Evolutionary conservation across 2,113 vertebrate species (phyloP).

Genomic region (Globicephala melas): DNA sequence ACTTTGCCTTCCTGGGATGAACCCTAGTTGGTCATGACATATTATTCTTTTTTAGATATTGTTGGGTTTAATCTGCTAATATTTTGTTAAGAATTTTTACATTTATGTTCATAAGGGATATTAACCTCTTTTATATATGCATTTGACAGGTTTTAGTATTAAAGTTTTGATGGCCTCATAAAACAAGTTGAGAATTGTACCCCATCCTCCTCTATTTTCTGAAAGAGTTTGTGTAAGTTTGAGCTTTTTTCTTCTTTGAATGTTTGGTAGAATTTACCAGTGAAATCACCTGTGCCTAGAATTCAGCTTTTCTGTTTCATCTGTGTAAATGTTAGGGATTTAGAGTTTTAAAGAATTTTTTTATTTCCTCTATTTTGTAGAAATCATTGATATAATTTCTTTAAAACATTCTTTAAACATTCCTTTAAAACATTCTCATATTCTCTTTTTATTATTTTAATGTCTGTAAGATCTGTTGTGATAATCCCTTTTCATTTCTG

Average conservation of each 20-base stretch:
- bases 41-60: background rate
- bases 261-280: background rate
- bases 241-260: background rate
- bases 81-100: background rate
- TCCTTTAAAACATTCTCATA: background rate
- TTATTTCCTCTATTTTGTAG: background rate
- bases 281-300: background rate
- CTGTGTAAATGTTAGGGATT: background rate
- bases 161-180: background rate
- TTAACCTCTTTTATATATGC: background rate
- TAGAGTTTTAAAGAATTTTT: background rate
- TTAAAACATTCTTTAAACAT: too few relatives aligned
- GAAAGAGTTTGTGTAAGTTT: background rate
- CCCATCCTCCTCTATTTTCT: background rate
- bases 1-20: background rate
- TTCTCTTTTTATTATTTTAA: conserved; percentile 11
- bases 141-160: background rate
- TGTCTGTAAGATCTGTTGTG: background rate
- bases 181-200: background rate
- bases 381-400: background rate
- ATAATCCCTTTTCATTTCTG: background rate
- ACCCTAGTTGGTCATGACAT: background rate
- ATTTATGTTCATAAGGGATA: background rate
- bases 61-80: conserved; percentile 1
- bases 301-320: conserved; percentile 7